phyloP scores from a whole-genome alignment of 2,797 vertebrate species.

The Mus caroli region DNA sequence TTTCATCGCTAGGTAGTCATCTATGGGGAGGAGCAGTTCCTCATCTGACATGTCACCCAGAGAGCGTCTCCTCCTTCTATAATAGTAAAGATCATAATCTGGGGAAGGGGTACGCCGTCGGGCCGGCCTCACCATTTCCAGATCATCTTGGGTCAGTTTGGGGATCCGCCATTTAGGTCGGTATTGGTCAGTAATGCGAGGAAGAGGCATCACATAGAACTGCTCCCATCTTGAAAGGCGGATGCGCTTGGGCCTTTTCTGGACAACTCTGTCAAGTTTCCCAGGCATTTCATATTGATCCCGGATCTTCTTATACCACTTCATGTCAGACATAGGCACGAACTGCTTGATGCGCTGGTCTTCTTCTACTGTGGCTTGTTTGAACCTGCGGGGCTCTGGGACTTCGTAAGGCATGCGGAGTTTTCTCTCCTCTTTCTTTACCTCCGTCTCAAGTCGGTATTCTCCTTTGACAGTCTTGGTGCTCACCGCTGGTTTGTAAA shows the following conservation, averaged over 20 bases:
- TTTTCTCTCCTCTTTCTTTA: constrained; percentile 95
- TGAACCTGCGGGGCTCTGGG: constrained; percentile 93
- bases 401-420: constrained; percentile 98
- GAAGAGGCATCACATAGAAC: constrained; percentile 98
- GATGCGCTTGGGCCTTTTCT: constrained; percentile 98
- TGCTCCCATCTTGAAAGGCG: constrained; percentile 99
- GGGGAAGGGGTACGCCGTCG: constrained; percentile 94
- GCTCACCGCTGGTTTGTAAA: constrained; percentile 96
- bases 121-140: constrained; percentile 98
- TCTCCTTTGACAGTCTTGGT: constrained; percentile 96
- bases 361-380: constrained; percentile 92
- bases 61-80: constrained; percentile 94
- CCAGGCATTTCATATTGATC: constrained; percentile 99
- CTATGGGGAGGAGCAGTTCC: constrained; percentile 95
- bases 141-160: constrained; percentile 95
- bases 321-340: constrained; percentile 99
- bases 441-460: constrained; percentile 94
- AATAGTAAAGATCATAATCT: constrained; percentile 94
- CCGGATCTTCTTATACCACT: constrained; percentile 98
- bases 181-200: constrained; percentile 98
- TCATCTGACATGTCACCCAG: constrained; percentile 98
- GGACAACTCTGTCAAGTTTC: constrained; percentile 94
- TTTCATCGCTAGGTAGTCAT: constrained; percentile 98
- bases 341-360: constrained; percentile 97
- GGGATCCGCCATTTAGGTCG: constrained; percentile 96